Evolutionary conservation across 1,140 invertebrate genomes (phyloP), one percentile per base, ranked within the genome.

Genomic region (Helicoverpa armigera): DNA sequence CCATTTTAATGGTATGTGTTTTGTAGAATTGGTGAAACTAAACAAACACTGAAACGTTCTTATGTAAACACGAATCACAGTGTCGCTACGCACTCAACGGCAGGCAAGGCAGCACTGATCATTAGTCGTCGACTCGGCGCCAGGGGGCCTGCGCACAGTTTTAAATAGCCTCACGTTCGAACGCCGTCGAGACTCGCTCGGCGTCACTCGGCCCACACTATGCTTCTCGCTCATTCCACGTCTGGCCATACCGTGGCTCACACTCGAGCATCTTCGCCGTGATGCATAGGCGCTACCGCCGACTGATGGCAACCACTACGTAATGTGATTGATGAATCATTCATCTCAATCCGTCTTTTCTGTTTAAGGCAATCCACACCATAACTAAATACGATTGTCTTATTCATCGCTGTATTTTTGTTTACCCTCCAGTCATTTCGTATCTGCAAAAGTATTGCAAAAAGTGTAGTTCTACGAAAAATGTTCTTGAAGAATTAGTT

Each of bases 1-100:
- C 96, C 97, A 97, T 97, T 95, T 96, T 94, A 85, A 91, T 83
- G 85, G 85, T 67, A 56, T 87, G 81, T 87, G 84, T 89, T 81
- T 78, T 82, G 86, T 88, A 82, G 76, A 89, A 92, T 86, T 87
- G 85, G 89, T 82, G 88, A 85, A 93, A 92, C 92, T 94, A 94
- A 94, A 93, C 91, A 94, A 95, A 94, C 94, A 95, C 92, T 91
- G 87, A 83, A 86, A 89, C 80, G 86, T 90, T 88, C 89, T 90
- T 83, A 87, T 91, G 89, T 94, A 94, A 93, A 94, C 92, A 95
- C 92, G 84, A 85, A 90, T 92, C 92, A 91, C 91, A 82, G 84
- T 85, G 88, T 87, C 82, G 88, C 85, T 90, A 90, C 86, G 85
- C 91, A 91, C 91, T 90, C 84, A 85, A 86, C 86, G 88, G 89